Conservation (phyloP, 2,113 vertebrate species). For the Myodes glareolus region DNA sequence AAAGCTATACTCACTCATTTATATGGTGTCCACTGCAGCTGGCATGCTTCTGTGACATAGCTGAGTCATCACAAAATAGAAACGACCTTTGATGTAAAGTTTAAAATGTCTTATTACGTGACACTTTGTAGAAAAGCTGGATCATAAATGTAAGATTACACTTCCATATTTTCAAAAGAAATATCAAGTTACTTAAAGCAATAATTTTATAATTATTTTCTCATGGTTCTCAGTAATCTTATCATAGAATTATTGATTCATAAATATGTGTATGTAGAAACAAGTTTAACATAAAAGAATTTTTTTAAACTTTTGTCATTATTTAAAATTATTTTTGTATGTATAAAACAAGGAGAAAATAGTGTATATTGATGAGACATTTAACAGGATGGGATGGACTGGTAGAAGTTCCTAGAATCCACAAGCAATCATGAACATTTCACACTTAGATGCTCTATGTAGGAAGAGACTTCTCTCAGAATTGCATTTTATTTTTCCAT, state of each 20-base stretch:
- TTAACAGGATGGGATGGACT: background rate
- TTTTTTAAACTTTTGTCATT: background rate
- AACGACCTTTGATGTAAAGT: background rate
- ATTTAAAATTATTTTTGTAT: background rate
- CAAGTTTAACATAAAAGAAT: background rate
- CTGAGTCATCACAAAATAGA: background rate
- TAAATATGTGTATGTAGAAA: background rate
- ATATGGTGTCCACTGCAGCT: background rate
- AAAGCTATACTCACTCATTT: background rate
- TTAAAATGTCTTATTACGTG: background rate
- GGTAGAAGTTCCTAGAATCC: background rate
- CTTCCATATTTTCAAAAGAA: background rate
- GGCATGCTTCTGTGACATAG: background rate
- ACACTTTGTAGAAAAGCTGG: background rate
- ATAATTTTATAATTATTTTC: background rate
- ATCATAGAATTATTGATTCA: background rate
- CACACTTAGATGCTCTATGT: background rate
- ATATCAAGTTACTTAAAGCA: background rate
- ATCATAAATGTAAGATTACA: background rate
- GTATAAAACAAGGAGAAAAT: background rate
- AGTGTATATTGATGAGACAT: background rate
- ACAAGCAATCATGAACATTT: background rate
- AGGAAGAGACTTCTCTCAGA: background rate
- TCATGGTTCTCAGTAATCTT: background rate
- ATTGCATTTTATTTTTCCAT: background rate